phyloP scores from a whole-genome alignment of 2,797 vertebrate species.

The Gorsachius magnificus region DNA sequence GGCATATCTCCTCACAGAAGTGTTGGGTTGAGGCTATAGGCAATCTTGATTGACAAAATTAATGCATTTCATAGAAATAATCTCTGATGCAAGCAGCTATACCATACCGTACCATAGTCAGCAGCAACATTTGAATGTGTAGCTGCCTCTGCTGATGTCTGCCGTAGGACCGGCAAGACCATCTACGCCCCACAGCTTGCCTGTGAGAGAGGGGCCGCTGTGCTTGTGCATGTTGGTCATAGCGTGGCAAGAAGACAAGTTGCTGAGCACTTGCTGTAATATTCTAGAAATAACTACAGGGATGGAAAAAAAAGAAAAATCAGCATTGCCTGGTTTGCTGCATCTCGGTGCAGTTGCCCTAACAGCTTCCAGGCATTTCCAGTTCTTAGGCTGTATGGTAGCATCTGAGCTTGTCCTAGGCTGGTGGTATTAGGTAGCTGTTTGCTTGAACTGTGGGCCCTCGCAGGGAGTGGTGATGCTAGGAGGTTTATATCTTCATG shows the following conservation, averaged over 20 bases:
- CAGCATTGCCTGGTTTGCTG: background rate
- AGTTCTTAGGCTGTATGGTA: background rate
- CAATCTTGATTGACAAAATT: background rate
- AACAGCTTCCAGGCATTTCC: background rate
- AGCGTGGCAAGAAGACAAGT: rapidly evolving
- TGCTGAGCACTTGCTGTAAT: background rate
- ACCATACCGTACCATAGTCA: background rate
- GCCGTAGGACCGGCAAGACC: rapidly evolving
- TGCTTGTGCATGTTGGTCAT: rapidly evolving
- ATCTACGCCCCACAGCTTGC: background rate
- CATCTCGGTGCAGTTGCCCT: background rate
- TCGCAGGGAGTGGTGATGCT: no score
- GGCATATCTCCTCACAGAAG: background rate
- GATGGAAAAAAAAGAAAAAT: background rate
- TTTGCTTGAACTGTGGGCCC: rapidly evolving
- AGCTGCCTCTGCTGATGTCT: background rate
- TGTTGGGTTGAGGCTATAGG: background rate
- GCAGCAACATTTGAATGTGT: background rate
- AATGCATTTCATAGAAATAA: background rate
- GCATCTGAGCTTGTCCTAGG: background rate
- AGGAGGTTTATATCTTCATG: background rate
- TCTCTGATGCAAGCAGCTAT: background rate
- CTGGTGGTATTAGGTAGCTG: background rate
- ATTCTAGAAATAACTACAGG: background rate
- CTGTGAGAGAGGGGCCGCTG: rapidly evolving